These are phyloP conservation scores for Hexactinellida sp. DNA, from an alignment of 37 sponge, comb jelly and placozoan species.

Conservation along the genomic window DNA sequence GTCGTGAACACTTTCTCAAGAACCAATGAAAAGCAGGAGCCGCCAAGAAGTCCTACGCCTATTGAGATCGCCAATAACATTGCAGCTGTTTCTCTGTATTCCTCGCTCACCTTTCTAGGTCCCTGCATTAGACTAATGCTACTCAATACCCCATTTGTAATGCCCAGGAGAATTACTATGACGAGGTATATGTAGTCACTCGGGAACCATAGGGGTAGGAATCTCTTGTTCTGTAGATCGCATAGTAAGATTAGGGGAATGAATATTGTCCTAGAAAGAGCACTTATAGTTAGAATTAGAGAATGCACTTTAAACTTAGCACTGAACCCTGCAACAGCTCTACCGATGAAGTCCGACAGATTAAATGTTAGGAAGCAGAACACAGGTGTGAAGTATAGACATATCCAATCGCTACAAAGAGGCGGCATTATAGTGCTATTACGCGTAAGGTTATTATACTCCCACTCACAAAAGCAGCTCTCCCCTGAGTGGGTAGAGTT, in stretches of 20 bases:
- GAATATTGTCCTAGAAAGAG: neutral
- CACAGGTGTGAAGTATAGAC: neutral
- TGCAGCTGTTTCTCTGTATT: neutral
- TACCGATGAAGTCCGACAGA: neutral
- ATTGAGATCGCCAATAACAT: neutral
- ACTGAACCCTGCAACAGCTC: neutral
- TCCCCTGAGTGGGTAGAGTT: neutral
- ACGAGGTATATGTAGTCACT: neutral
- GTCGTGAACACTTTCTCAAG: neutral
- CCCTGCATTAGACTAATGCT: conserved; percentile 3
- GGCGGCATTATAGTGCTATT: neutral
- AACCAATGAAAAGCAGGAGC: neutral
- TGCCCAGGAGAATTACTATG: neutral
- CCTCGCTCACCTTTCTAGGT: neutral
- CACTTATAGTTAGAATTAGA: neutral
- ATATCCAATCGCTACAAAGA: neutral
- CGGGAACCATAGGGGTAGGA: neutral
- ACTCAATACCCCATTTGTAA: neutral
- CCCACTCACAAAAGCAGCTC: neutral
- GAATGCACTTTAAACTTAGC: neutral
- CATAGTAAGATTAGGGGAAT: neutral
- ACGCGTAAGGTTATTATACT: neutral
- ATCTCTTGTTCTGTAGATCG: neutral
- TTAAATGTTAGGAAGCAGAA: neutral
- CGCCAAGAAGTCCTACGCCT: neutral